Evolutionary conservation across 2,113 vertebrate genomes (phyloP).

Genomic region (Dolichotis patagonum): DNA sequence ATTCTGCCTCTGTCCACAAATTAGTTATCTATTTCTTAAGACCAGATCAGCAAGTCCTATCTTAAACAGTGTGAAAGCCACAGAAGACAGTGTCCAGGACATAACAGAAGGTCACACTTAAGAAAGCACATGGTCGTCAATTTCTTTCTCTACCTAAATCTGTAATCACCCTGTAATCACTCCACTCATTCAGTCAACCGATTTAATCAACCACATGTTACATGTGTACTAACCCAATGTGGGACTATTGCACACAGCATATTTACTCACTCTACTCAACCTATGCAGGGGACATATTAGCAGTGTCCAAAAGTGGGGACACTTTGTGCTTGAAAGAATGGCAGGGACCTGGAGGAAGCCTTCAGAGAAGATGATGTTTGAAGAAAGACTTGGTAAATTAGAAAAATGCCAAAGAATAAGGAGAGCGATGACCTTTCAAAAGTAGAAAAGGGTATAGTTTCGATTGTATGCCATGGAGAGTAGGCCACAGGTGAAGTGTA

Average conservation of each 20-base stretch:
- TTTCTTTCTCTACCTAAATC: neutral
- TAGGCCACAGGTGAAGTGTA: neutral
- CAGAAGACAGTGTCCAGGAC: neutral
- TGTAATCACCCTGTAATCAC: neutral
- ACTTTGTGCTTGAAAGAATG: neutral
- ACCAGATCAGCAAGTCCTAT: neutral
- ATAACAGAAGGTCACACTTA: neutral
- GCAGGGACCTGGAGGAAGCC: neutral
- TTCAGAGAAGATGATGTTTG: neutral
- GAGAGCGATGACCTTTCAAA: neutral
- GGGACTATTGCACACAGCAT: rapidly evolving
- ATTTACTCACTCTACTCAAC: neutral
- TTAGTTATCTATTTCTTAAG: neutral
- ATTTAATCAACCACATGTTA: neutral
- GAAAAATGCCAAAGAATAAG: neutral
- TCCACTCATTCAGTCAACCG: neutral
- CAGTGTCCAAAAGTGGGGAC: neutral
- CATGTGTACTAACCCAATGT: neutral
- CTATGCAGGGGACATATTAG: neutral
- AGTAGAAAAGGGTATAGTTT: neutral
- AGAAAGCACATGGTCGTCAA: neutral
- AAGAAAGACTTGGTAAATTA: neutral
- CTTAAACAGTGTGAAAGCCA: neutral
- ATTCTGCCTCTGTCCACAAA: neutral
- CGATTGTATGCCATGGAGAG: neutral